Evolutionary conservation across 2,113 vertebrate species (phyloP).

Genomic region (Notarius lentiginosus): DNA sequence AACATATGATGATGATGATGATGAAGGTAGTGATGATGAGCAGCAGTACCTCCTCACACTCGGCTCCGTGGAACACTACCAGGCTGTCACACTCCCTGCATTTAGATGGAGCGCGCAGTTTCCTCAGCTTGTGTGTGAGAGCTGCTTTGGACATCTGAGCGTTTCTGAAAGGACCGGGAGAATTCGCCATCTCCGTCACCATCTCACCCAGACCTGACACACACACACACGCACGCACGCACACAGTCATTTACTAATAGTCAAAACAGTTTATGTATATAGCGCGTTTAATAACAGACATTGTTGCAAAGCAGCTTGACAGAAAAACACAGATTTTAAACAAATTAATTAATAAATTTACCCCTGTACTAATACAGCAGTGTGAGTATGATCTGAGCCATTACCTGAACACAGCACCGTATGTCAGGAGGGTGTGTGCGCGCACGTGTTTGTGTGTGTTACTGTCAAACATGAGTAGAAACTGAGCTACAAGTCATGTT

Average conservation of each 20-base stretch:
- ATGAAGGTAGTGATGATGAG: background rate
- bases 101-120: constrained; percentile 90
- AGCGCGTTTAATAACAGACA: no score
- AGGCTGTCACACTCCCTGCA: constrained; percentile 95
- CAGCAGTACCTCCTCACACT: constrained; percentile 90
- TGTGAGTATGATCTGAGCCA: background rate
- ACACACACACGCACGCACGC: constrained; percentile 22
- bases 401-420: background rate
- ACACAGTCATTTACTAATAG: background rate
- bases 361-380: background rate
- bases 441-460: background rate
- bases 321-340: no score
- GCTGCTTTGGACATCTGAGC: constrained; percentile 93
- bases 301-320: no score
- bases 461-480: background rate
- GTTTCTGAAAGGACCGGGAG: constrained; percentile 89
- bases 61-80: constrained; percentile 93
- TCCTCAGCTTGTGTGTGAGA: constrained; percentile 90
- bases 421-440: background rate
- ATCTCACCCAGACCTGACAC: constrained; percentile 83
- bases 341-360: no score
- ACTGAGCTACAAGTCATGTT: background rate
- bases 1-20: background rate
- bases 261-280: no score
- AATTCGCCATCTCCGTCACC: constrained; percentile 82